Evolutionary conservation across 2,797 vertebrate genomes (phyloP).

Genomic region (Platyrinchus mystaceus): DNA sequence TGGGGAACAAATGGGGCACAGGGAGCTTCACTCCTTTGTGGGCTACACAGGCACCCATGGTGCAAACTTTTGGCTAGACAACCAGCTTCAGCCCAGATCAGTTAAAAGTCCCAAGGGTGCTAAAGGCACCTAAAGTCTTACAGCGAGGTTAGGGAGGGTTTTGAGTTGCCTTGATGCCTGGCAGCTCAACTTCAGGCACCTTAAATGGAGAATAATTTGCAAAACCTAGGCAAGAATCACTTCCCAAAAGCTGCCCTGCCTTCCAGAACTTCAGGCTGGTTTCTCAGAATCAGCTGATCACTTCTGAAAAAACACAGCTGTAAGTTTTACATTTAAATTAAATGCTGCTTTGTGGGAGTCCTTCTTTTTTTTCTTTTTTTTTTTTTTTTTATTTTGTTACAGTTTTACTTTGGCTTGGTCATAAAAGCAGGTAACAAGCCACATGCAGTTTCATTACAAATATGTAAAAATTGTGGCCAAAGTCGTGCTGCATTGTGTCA

Average conservation of each 20-base stretch:
- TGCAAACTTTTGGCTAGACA: neutral
- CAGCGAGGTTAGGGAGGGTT: neutral
- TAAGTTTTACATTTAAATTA: neutral
- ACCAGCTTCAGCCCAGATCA: neutral
- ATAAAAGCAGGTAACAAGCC: neutral
- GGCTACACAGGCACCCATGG: neutral
- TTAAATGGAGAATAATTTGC: neutral
- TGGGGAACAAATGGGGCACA: rapidly evolving
- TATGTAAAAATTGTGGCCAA: neutral
- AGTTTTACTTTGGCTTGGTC: neutral
- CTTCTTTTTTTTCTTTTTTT: neutral
- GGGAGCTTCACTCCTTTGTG: rapidly evolving
- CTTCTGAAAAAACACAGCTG: neutral
- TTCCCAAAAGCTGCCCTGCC: neutral
- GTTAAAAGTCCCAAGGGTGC: neutral
- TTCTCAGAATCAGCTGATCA: neutral
- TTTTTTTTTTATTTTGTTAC: neutral
- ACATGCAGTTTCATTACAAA: neutral
- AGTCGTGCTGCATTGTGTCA: neutral
- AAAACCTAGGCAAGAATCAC: neutral
- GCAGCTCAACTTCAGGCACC: neutral
- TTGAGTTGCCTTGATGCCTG: neutral
- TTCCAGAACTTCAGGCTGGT: neutral
- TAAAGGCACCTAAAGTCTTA: neutral
- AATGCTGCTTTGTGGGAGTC: neutral